phyloP scores from a whole-genome alignment of 2,113 vertebrate species.

The Hippocampus guttulatus region DNA sequence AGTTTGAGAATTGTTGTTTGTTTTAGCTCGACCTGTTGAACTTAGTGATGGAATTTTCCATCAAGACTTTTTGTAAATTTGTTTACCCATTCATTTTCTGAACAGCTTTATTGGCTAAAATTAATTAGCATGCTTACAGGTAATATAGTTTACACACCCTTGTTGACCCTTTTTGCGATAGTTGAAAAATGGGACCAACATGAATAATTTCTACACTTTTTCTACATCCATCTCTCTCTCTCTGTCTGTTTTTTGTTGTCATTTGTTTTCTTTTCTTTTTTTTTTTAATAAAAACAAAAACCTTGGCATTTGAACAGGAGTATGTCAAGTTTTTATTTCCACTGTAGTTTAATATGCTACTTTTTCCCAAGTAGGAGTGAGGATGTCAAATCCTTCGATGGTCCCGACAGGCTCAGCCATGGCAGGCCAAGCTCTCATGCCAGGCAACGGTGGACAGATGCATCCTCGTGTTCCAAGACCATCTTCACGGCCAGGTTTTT shows the following conservation, averaged over 20 bases:
- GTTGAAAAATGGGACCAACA: background rate
- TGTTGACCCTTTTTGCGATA: background rate
- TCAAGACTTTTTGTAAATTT: background rate
- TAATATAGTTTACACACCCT: background rate
- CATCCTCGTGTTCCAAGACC: constrained; percentile 84
- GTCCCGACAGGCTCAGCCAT: constrained; percentile 82
- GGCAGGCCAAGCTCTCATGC: constrained; percentile 79
- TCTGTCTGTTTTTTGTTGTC: too few relatives aligned
- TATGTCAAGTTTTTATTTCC: background rate
- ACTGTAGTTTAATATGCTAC: background rate
- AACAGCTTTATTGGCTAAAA: background rate
- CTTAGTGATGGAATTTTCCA: background rate
- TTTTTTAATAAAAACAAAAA: background rate
- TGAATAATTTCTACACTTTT: background rate
- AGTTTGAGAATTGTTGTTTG: constrained; percentile 12
- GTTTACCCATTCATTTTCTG: background rate
- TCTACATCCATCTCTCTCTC: background rate
- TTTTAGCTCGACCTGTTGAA: background rate
- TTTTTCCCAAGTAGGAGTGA: constrained; percentile 56
- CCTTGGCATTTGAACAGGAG: background rate
- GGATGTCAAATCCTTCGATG: constrained; percentile 89
- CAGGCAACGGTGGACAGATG: constrained; percentile 82
- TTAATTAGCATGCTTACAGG: background rate
- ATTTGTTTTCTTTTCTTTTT: background rate
- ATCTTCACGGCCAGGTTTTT: constrained; percentile 84